Evolutionary conservation across 2,113 vertebrate species (phyloP).

Genomic region (Tragulus kanchil): DNA sequence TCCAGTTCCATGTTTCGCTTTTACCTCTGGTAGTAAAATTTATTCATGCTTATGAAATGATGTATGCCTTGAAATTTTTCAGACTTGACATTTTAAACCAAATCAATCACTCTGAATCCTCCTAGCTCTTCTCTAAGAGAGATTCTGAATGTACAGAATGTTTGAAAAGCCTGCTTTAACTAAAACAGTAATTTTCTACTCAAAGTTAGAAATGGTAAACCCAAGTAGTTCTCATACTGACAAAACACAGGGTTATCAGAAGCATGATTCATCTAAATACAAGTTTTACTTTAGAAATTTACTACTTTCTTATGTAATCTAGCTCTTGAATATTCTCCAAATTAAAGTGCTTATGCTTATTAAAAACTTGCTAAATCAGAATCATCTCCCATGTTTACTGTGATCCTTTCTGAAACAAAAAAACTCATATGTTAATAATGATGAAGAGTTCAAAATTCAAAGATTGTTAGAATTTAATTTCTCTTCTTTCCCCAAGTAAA

Average conservation of each 20-base stretch:
- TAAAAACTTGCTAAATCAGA: conserved; percentile 41
- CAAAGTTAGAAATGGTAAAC: conserved; percentile 54
- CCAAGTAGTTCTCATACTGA: conserved; percentile 45
- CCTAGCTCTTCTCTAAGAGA: conserved; percentile 14
- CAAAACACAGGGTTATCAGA: conserved; percentile 17
- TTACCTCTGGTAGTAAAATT: background rate
- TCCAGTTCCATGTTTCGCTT: background rate
- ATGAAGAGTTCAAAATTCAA: background rate
- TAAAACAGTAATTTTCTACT: conserved; percentile 73
- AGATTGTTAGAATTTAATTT: background rate
- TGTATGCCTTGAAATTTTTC: conserved; percentile 47
- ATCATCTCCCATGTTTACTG: background rate
- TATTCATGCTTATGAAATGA: conserved; percentile 51
- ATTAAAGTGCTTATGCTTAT: background rate
- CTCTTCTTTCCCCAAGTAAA: conserved; percentile 33
- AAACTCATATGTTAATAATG: background rate
- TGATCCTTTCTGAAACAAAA: background rate
- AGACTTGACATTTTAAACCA: conserved; percentile 62
- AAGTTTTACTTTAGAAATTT: conserved; percentile 48
- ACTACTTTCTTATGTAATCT: background rate
- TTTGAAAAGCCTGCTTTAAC: conserved; percentile 59
- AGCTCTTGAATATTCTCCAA: background rate
- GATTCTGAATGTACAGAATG: conserved; percentile 25
- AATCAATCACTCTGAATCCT: conserved; percentile 46
- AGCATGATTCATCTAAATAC: background rate